Base-by-base conservation (phyloP, 1,140 invertebrate species). In the Scaptomyza pallida region DNA sequence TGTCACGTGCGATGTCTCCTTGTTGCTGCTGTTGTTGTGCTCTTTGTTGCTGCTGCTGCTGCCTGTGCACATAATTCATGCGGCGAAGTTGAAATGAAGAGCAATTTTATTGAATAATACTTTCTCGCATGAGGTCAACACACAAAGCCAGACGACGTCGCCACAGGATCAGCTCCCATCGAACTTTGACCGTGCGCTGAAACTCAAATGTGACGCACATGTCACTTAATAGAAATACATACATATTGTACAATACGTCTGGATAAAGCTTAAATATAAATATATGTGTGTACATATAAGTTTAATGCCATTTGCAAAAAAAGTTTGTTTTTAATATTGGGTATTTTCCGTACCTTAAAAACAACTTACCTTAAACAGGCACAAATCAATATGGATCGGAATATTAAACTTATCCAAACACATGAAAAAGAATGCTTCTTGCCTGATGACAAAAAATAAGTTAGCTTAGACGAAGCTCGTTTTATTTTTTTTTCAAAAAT, bases 91-190 rank as follows among this genome's bases (percentile, higher is more conserved):
- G 79, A 59, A 67, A 73, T 77, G 75, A 77, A 68, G 72, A 83
- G 70, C 82, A 89, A 88, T 88, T 88, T n/a, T 88, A 88, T 88
- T 88, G 75, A 89, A 88, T 89, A 88, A 88, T 83, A 71, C 61
- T 64, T 64, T 65, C 52, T 23, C 19, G 52, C 62, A 65, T 52
- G 45, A 44, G 68, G 61, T 65, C 68, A 71, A 71, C 57, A 52
- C 43, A 50, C 52, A 51, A 43, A 47, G 12, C 21, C 21, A 37
- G n/a, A 30, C 17, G 35, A 40, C 19, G 19, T 40, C 51, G 13
- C 13, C 5, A 41, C 51, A 21, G 35, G 51, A 51, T 37, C 40
- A 51, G 26, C 23, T 41, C 17, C 16, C 13, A 13, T 5, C 19
- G 45, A 41, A 44, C 43, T 56, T 54, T 60, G 48, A 61, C 40